Base-by-base conservation (phyloP, 1,140 invertebrate species). In the Drosophila lini region DNA sequence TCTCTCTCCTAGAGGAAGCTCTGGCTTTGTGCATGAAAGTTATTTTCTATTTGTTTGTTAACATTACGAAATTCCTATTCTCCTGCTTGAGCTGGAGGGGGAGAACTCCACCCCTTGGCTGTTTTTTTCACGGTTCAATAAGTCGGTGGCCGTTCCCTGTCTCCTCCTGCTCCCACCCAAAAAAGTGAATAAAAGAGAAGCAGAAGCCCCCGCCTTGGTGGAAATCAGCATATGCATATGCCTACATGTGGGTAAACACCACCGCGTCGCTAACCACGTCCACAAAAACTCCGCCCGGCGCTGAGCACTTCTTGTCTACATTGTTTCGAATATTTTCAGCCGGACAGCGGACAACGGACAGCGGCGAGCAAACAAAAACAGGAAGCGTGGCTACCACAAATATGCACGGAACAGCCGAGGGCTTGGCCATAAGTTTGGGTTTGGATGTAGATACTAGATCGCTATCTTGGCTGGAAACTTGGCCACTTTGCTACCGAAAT, bases 191-290 rank as follows among this genome's bases (percentile, higher is more conserved):
- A 53, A 53, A 34, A 36, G 16, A 32, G 53, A 45, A 36, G 9
- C 32, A 19, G 16, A 32, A 13, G 36, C 80, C 81, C 81, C 77
- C 80, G 73, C 57, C 38, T 16, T 25, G 67, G 65, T 71, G 68
- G 62, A 76, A 89, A 89, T 89, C 84, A 89, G 67, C 84, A 89
- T 89, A 89, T 89, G 84, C 84, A 89, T 89, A 89, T 89, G 84
- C 84, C 84, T 89, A 89, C 85, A 89, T 89, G 81, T 89, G 84
- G 84, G 84, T 89, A 89, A 89, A 89, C 84, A 89, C 81, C 84
- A 84, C 84, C 84, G 84, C 84, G 84, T 79, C 84, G 80, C 67
- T 84, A 88, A 89, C 81, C 60, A 65, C 47, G 64, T 65, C 40
- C 81, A 88, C 68, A 89, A 84, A 86, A 78, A 78, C 80, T 79